phyloP scores from a whole-genome alignment of 2,797 vertebrate genomes.

The Acrossocheilus wenchowensis region DNA sequence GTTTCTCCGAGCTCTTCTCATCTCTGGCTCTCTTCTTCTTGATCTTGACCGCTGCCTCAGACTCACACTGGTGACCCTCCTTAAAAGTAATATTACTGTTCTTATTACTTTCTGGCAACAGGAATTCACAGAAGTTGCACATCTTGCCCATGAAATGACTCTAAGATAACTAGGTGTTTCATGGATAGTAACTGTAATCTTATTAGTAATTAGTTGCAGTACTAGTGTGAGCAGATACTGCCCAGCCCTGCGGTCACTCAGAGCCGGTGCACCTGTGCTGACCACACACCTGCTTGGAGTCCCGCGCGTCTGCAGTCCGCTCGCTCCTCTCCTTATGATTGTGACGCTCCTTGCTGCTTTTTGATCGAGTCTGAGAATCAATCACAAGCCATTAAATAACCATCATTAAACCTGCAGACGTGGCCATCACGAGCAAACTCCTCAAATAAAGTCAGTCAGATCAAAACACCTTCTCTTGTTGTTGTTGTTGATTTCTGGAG shows the following conservation, averaged over 20 bases:
- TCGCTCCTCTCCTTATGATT: neutral
- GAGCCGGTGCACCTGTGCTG: neutral
- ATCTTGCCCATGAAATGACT: too few relatives aligned
- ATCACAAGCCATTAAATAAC: neutral
- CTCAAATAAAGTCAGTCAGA: neutral
- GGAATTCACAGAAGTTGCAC: too few relatives aligned
- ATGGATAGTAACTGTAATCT: too few relatives aligned
- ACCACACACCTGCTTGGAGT: neutral
- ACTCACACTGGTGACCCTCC: neutral
- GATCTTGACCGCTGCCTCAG: constrained; percentile 1
- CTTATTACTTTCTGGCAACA: too few relatives aligned
- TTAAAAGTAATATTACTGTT: too few relatives aligned
- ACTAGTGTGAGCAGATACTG: too few relatives aligned
- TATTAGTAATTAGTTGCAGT: too few relatives aligned
- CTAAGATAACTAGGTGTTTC: too few relatives aligned
- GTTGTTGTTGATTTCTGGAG: neutral
- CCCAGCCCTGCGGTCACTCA: too few relatives aligned
- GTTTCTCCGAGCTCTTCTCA: constrained; percentile 29
- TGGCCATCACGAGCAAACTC: neutral
- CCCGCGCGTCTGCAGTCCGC: too few relatives aligned
- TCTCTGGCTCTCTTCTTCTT: constrained; percentile 29
- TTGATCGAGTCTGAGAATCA: constrained; percentile 34
- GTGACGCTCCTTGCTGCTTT: constrained; percentile 27
- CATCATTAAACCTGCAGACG: neutral
- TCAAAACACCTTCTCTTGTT: constrained; percentile 36